These are phyloP conservation scores for Achlya flavicornis DNA, from an alignment of 2,888 invertebrate genomes.

Conservation along the genomic window DNA sequence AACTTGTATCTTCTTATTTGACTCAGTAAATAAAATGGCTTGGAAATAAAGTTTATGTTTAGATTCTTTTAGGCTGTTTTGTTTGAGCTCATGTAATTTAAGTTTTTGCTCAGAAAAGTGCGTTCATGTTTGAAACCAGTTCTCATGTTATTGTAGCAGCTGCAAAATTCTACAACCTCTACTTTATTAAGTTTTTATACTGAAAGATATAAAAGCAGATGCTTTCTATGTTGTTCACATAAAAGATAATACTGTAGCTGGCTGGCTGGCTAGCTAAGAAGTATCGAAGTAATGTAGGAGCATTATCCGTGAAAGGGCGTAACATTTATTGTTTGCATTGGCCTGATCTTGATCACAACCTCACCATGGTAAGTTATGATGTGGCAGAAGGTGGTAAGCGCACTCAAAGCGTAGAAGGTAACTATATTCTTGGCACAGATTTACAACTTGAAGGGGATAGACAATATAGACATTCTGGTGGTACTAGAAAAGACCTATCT, in stretches of 20 bases:
- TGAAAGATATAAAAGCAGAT: neutral
- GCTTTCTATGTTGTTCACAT: constrained; percentile 1
- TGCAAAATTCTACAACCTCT: neutral
- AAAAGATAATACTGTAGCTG: neutral
- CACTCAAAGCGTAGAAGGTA: too few species aligned
- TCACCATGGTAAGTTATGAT: too few species aligned
- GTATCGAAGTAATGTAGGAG: too few species aligned
- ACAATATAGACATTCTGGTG: too few species aligned
- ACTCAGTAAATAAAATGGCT: neutral
- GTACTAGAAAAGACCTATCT: too few species aligned
- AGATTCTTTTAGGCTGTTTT: neutral
- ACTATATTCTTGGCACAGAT: too few species aligned
- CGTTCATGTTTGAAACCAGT: neutral
- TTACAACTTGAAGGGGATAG: too few species aligned
- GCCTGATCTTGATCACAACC: too few species aligned
- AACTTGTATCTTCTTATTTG: neutral
- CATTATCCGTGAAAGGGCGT: too few species aligned
- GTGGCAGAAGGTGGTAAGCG: too few species aligned
- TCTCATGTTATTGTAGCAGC: neutral
- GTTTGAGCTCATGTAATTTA: neutral
- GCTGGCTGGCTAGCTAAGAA: too few species aligned
- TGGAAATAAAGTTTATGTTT: neutral
- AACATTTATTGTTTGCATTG: too few species aligned
- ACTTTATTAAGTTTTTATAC: neutral
- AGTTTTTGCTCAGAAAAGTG: neutral